A percentile compares a stretch with the other conserved stretches of the same genome.
phyloP scores from a whole-genome alignment of 1,140 invertebrate genomes.

The Lethrus apterus region DNA sequence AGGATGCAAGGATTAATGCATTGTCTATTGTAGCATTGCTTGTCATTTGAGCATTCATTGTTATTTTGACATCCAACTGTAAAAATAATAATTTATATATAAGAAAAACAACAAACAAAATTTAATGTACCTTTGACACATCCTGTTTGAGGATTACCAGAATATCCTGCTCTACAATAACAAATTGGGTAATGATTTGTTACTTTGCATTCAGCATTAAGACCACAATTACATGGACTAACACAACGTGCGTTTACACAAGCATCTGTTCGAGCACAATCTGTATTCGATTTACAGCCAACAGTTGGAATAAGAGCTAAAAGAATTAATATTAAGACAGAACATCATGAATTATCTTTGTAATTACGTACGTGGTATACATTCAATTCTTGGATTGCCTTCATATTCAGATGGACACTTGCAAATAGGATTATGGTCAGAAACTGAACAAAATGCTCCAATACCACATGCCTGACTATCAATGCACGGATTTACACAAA shows the following conservation, averaged over 20 bases:
- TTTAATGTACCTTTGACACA: conserved; percentile 59
- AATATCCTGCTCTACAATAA: conserved; percentile 66
- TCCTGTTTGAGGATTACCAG: conserved; percentile 73
- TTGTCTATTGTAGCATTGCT: conserved; percentile 74
- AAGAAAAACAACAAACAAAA: neutral
- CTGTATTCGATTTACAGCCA: conserved; percentile 68
- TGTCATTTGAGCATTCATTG: conserved; percentile 65
- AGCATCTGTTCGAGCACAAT: conserved; percentile 70
- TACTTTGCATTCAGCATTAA: conserved; percentile 71
- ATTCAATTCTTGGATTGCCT: conserved; percentile 66
- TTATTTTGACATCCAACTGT: conserved; percentile 72
- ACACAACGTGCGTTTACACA: conserved; percentile 72
- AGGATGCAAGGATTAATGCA: conserved; percentile 73
- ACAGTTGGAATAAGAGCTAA: conserved; percentile 51
- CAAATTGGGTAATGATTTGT: conserved; percentile 76
- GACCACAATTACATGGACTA: conserved; percentile 77
- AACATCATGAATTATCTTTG: neutral
- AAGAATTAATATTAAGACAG: conserved; percentile 22
- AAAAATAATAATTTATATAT: conserved; percentile 30
- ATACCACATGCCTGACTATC: conserved; percentile 59
- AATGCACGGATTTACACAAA: conserved; percentile 72
- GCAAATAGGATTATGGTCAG: conserved; percentile 67
- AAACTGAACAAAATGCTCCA: conserved; percentile 70
- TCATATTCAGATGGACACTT: conserved; percentile 69
- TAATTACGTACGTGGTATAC: conserved; percentile 63